Evolutionary conservation across 2,888 invertebrate genomes (phyloP), one percentile per base, ranked within the genome.

Genomic region (Schrankia costaestrigalis): DNA sequence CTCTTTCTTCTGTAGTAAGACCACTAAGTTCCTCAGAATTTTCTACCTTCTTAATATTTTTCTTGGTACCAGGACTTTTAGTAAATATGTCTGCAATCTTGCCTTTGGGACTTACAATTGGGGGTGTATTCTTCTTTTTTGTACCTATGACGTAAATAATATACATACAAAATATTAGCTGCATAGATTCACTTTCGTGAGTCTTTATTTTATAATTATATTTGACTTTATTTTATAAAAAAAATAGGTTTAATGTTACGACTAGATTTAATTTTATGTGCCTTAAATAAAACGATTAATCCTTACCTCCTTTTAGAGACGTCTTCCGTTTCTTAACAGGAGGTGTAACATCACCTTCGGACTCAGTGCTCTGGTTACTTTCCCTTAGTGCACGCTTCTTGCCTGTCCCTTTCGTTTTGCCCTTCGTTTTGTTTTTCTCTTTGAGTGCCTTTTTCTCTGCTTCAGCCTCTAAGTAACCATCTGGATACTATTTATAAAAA

Each of bases 401-500:
- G n/a, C n/a, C n/a, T 2, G 25, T 34, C 11, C 30, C 39, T 25
- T 47, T 56, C 8, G n/a, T 28, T 4, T 23, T 35, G 1, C 11
- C 19, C 8, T 35, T 66, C 1, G 46, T 42, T 15, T 38, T 51
- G 4, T 57, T 66, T 30, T 72, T 72, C 14, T 67, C 64, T 47
- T 78, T 81, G 0, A 69, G 45, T 0, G 76, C 75, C 53, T 78
- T 78, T 57, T 90, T 90, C 47, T 87, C 84, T 1, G 89, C 89
- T 60, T 90, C 89, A 0, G 91, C 91, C 69, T 93, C 93, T 26
- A 92, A 65, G 62, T 92, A 93, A 2, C 93, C 93, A 12, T 92
- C 92, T 3, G 94, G 94, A 69, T 93, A 94, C 91, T 91, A 62
- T 13, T 63, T 57, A 27, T 17, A 43, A 15, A 34, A 31, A 15